Percentiles rank a stretch among this genome's conserved stretches.
Conservation (phyloP, 2,113 vertebrate genomes). For the Xiphophorus hellerii region DNA sequence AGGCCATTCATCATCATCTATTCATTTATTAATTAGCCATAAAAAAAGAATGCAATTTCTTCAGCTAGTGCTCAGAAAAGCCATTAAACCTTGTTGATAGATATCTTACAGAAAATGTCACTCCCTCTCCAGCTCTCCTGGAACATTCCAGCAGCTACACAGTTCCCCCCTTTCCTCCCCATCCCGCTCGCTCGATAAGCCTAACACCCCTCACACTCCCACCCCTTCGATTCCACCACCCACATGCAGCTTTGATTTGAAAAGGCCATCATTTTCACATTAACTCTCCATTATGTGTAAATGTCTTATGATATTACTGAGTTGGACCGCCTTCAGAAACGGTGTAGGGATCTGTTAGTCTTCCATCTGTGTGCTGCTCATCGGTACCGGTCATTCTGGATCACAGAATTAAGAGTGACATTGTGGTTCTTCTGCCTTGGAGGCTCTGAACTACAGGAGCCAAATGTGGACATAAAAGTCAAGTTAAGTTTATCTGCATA, state of each 20-base stretch:
- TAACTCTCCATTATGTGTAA: slow-evolving; percentile 58
- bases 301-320: slow-evolving; percentile 41
- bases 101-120: slow-evolving; percentile 68
- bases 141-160: slow-evolving; percentile 28
- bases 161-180: background rate
- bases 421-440: slow-evolving; percentile 8
- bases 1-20: slow-evolving; percentile 64
- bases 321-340: slow-evolving; percentile 34
- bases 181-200: slow-evolving; percentile 37
- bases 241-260: slow-evolving; percentile 56
- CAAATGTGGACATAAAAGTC: background rate
- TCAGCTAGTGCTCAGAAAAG: slow-evolving; percentile 54
- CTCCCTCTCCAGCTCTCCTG: slow-evolving; percentile 17
- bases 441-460: background rate
- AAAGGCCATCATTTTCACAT: slow-evolving; percentile 68
- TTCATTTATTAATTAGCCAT: slow-evolving; percentile 75
- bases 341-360: slow-evolving; percentile 22
- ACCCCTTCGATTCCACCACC: slow-evolving; percentile 36
- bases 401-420: slow-evolving; percentile 40
- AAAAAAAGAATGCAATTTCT: slow-evolving; percentile 55
- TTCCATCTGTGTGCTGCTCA: slow-evolving; percentile 53
- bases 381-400: slow-evolving; percentile 29
- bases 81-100: slow-evolving; percentile 65
- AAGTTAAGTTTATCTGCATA: too few species aligned
- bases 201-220: slow-evolving; percentile 47